phyloP scores from a whole-genome alignment of 2,888 invertebrate genomes.

The Drosophila ustulata region DNA sequence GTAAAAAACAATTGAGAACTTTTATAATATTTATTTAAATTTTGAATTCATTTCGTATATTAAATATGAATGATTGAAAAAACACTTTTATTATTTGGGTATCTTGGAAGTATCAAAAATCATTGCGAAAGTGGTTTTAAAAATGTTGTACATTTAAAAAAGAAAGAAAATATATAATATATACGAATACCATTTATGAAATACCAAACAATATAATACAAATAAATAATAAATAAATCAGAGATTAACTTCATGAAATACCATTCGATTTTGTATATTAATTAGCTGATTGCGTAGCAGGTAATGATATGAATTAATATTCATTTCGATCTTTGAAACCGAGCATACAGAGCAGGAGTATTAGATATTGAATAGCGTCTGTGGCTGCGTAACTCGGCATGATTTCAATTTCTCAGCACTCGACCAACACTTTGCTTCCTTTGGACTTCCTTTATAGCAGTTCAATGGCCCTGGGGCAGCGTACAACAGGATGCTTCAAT shows the following conservation, averaged over 20 bases:
- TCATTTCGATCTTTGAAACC: neutral
- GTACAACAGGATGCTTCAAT: neutral
- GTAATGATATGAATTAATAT: neutral
- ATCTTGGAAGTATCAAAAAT: too few relatives aligned
- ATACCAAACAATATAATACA: neutral
- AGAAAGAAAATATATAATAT: too few relatives aligned
- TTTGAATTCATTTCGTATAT: too few relatives aligned
- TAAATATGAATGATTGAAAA: too few relatives aligned
- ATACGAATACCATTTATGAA: too few relatives aligned
- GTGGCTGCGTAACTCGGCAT: slow-evolving; percentile 35
- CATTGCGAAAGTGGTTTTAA: too few relatives aligned
- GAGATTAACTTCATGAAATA: neutral
- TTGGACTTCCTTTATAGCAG: slow-evolving; percentile 40
- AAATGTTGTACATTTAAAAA: too few relatives aligned
- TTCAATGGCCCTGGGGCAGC: slow-evolving; percentile 30
- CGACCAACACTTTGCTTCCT: slow-evolving; percentile 42
- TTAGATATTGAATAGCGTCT: slow-evolving; percentile 35
- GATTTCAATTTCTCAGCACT: slow-evolving; percentile 44
- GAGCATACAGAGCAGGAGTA: neutral
- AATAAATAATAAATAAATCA: neutral
- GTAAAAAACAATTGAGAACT: too few relatives aligned
- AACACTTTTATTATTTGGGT: too few relatives aligned
- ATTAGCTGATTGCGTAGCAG: neutral
- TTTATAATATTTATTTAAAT: too few relatives aligned
- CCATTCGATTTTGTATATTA: neutral